phyloP scores from a whole-genome alignment of 1,140 invertebrate genomes.

The Eueides isabella region DNA sequence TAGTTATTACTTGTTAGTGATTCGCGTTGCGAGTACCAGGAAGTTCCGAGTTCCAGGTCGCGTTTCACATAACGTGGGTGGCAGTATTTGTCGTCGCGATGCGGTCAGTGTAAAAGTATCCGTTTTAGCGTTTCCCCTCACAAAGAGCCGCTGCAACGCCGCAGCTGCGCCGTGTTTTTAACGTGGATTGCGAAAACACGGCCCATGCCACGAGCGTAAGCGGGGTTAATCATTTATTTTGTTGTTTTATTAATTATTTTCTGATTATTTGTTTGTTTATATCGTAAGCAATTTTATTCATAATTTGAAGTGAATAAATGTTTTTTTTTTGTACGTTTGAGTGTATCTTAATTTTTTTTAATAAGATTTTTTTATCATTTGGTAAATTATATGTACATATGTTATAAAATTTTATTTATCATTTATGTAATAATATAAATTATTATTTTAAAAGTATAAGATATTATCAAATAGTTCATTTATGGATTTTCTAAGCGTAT shows the following conservation, averaged over 20 bases:
- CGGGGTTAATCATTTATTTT: background rate
- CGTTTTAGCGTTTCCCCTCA: slow-evolving; percentile 46
- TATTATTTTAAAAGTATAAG: too few species aligned
- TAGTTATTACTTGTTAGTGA: background rate
- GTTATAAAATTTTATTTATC: too few species aligned
- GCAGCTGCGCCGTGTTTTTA: slow-evolving; percentile 50
- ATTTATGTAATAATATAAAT: too few species aligned
- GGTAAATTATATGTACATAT: too few species aligned
- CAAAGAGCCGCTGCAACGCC: slow-evolving; percentile 40
- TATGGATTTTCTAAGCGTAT: too few species aligned
- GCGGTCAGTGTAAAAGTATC: slow-evolving; percentile 48
- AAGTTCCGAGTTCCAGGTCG: slow-evolving; percentile 19
- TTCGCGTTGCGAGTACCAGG: slow-evolving; percentile 23
- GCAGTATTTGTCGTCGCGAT: slow-evolving; percentile 32
- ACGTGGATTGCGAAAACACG: slow-evolving; percentile 48
- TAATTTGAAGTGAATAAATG: too few species aligned
- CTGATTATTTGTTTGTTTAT: background rate
- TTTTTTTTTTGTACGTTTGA: too few species aligned
- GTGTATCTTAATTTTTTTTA: too few species aligned
- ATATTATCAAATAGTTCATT: too few species aligned
- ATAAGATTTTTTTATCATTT: too few species aligned
- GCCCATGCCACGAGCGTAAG: slow-evolving; percentile 11
- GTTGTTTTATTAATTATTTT: background rate
- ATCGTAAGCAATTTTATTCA: too few species aligned
- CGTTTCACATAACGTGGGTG: slow-evolving; percentile 34